Base-by-base conservation (phyloP, 2,797 vertebrate species). In the Pipistrellus pipistrellus region DNA sequence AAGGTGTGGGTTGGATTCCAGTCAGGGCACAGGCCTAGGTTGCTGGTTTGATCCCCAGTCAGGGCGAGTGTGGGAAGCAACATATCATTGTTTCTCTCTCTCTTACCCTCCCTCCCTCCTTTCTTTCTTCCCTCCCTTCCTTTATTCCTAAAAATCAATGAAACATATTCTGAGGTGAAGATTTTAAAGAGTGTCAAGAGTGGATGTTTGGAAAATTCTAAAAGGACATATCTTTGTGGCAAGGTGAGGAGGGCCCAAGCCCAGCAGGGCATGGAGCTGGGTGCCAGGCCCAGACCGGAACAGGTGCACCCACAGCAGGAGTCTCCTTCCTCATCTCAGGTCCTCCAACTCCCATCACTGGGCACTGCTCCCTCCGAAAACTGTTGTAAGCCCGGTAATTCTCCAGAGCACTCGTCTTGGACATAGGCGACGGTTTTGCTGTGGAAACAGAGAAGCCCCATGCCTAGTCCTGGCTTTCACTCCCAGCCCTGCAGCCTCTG, bases 211-310 rank as follows among this genome's bases (percentile, higher is more conserved):
- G 11, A 18, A 62, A 44, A 32, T 72, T 8, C 27, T 64, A 41
- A 51, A 73, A 76, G 23, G n/a, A 17, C 15, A 0, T 13, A 14
- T 51, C 10, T 69, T 69, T 71, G 30, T 32, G 46, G 7, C 6
- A 8, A 64, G 64, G 21, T 25, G 15, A 20, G 6, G 17, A 15
- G 21, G 9, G 3, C 25, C 41, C 57, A 53, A 83, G n/a, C 12
- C 7, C 14, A 25, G 4, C 6, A 51, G n/a, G 12, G 20, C 21
- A 44, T n/a, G 35, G 3, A 48, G 35, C 27, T 64, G 75, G 4
- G 5, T 6, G 3, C 6, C 14, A 15, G 2, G 14, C 20, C 32
- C 23, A 1, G 8, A n/a, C 38, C 1, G 0, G 30, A n/a, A 4
- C 20, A 62, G 32, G 9, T 48, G 17, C 46, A 15, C 3, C 25